Base-by-base conservation (phyloP, 2,113 vertebrate species). In the Peromyscus polionotus region DNA sequence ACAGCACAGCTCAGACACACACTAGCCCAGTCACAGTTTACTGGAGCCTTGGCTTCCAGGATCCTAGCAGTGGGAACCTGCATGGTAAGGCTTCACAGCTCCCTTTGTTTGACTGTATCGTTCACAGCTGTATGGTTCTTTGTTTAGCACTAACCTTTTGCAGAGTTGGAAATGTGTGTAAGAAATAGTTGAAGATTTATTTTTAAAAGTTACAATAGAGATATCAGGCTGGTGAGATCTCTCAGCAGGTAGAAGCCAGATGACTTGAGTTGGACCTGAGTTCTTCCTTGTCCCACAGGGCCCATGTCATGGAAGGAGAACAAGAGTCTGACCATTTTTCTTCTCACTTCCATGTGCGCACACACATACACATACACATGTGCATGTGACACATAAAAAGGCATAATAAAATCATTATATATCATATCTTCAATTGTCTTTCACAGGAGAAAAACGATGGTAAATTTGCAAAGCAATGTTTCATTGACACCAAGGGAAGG, bases 101-200 rank as follows among this genome's bases (percentile, higher is more conserved):
- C 26, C 26, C 33, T 51, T 68, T 57, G 19, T 7, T 65, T 80
- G 80, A 77, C 80, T 39, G 63, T 3, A 31, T 89, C 83, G 90
- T 48, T 81, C 84, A 73, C 48, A 80, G 36, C 28, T n/a, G 22
- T 39, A 39, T 72, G 86, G 65, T 59, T 95, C 48, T 91, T 89
- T 88, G 76, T 81, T 81, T 59, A 57, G 51, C 76, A 70, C 88
- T 95, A 51, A 67, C 48, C 59, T 92, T 91, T 94, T 59, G 88
- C 54, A 81, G 57, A 76, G 54, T 91, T 72, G 65, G 83, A 85
- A 94, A 65, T 63, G 1, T 89, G 59, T 87, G 22, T 59, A 48
- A 72, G 31, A 96, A 79, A 87, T 26, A 70, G 17, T 54, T 88
- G 72, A 81, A 72, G 12, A 70, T 89, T 95, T 91, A 76, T 95